phyloP scores from a whole-genome alignment of 1,140 invertebrate species.

The Laodelphax striatellus region DNA sequence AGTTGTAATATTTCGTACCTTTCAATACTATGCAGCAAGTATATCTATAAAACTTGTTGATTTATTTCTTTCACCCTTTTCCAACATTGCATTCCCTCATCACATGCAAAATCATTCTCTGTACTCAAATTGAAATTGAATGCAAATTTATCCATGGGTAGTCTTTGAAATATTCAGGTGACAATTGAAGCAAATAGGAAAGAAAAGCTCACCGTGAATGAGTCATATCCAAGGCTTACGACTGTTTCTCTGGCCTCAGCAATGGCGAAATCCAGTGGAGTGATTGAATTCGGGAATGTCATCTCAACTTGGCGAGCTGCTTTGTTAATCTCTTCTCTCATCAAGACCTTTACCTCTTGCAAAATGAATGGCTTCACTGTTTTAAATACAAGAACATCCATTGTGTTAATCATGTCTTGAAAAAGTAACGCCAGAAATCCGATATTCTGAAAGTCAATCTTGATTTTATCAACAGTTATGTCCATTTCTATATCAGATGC shows the following conservation, averaged over 20 bases:
- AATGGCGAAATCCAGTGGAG: slow-evolving; percentile 68
- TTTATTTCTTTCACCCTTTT: too few species aligned
- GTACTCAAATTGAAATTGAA: too few species aligned
- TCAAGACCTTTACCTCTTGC: slow-evolving; percentile 55
- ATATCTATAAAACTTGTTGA: too few species aligned
- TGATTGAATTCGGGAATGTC: slow-evolving; percentile 68
- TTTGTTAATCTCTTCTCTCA: slow-evolving; percentile 32
- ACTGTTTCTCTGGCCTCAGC: slow-evolving; percentile 58
- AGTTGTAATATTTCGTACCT: too few species aligned
- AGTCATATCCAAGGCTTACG: slow-evolving; percentile 55
- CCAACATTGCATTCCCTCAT: too few species aligned
- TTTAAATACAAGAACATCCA: slow-evolving; percentile 67
- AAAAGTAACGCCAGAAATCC: slow-evolving; percentile 60
- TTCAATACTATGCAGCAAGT: too few species aligned
- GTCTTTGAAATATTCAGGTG: too few species aligned
- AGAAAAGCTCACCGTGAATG: slow-evolving; percentile 40
- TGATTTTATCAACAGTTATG: slow-evolving; percentile 60
- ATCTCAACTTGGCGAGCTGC: slow-evolving; percentile 41
- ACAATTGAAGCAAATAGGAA: too few species aligned
- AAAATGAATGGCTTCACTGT: slow-evolving; percentile 73
- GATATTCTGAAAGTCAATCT: slow-evolving; percentile 67
- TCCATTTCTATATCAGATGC: slow-evolving; percentile 72
- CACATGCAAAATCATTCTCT: too few species aligned
- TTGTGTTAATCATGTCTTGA: slow-evolving; percentile 60
- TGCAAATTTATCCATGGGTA: too few species aligned